Evolutionary conservation across 2,888 invertebrate genomes (phyloP).

Genomic region (Prosapia bicincta): DNA sequence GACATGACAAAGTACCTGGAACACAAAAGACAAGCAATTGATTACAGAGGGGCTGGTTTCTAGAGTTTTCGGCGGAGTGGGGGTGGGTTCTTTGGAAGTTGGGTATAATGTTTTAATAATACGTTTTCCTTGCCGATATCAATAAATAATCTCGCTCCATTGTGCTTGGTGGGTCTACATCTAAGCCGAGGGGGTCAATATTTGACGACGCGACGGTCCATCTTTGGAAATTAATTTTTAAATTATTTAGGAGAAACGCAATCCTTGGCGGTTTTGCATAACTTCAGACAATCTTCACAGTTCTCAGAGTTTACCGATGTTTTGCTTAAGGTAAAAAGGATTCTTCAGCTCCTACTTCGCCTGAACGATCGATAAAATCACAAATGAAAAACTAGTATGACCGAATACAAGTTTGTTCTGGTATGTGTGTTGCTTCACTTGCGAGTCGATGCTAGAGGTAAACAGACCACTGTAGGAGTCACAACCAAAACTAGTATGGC

Average conservation of each 20-base stretch:
- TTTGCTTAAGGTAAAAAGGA: too few relatives aligned
- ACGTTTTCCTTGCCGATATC: background rate
- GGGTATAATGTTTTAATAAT: background rate
- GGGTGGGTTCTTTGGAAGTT: background rate
- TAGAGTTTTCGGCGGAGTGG: background rate
- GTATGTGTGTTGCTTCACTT: too few relatives aligned
- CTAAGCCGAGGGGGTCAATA: background rate
- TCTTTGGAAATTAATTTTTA: background rate
- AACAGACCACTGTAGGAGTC: too few relatives aligned
- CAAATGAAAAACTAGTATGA: too few relatives aligned
- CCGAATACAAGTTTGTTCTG: too few relatives aligned
- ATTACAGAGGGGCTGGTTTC: background rate
- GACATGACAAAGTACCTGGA: background rate
- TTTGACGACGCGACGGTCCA: background rate
- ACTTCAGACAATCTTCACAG: too few relatives aligned
- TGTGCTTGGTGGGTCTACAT: background rate
- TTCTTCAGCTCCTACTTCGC: too few relatives aligned
- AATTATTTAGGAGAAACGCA: background rate
- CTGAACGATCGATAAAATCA: too few relatives aligned
- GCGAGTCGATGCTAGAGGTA: too few relatives aligned
- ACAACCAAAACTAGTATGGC: too few relatives aligned
- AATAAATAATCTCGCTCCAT: background rate
- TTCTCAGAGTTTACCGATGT: too few relatives aligned
- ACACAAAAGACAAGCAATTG: slow-evolving; percentile 2
- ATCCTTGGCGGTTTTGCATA: too few relatives aligned